phyloP scores from a whole-genome alignment of 92 coral and sea anemone genomes.

The Phenganax subtilis region DNA sequence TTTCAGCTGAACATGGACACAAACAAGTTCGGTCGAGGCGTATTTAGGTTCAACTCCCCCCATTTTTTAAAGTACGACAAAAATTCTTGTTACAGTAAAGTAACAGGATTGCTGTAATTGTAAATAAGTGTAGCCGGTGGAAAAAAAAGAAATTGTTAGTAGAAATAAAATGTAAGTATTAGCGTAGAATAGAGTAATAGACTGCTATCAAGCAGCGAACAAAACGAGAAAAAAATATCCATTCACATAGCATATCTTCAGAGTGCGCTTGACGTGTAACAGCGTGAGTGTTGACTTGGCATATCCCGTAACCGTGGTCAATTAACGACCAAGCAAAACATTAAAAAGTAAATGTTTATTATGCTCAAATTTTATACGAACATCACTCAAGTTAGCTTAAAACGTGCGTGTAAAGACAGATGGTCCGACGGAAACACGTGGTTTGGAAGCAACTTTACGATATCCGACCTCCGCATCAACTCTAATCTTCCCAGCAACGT shows the following conservation, averaged over 20 bases:
- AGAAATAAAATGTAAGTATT: background rate
- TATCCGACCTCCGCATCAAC: conserved; percentile 52
- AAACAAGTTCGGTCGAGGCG: background rate
- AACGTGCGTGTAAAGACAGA: conserved; percentile 65
- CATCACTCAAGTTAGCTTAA: conserved; percentile 50
- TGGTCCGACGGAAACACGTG: conserved; percentile 86
- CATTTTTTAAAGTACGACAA: background rate
- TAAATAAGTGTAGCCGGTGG: background rate
- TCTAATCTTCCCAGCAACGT: conserved; percentile 53
- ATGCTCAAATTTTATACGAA: background rate
- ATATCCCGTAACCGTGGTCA: too few species aligned
- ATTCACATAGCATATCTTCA: background rate
- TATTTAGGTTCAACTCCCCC: background rate
- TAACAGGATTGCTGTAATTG: background rate
- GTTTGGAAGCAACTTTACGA: conserved; percentile 63
- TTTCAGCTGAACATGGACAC: background rate
- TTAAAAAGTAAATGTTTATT: too few species aligned
- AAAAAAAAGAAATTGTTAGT: background rate
- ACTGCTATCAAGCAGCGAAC: too few species aligned
- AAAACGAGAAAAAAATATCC: background rate
- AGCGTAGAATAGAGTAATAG: too few species aligned
- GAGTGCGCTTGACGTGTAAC: too few species aligned
- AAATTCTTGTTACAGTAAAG: background rate
- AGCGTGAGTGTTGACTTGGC: too few species aligned
- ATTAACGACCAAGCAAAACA: too few species aligned